Base-by-base conservation (phyloP, 2,113 vertebrate species). In the Megaleporinus macrocephalus region DNA sequence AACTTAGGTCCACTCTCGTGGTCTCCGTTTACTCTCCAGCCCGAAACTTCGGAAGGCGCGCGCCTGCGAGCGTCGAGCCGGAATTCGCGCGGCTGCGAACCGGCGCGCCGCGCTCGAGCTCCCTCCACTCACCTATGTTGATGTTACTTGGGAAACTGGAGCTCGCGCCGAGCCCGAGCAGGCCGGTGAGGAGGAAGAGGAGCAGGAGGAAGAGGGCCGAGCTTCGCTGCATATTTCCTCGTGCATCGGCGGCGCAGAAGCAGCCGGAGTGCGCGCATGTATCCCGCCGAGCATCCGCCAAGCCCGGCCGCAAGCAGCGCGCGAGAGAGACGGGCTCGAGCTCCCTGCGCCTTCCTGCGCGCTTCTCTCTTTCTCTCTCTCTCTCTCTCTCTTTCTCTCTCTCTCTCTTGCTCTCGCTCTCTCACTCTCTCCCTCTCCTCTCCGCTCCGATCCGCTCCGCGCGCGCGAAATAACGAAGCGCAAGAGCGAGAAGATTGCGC, bases 111-210 rank as follows among this genome's bases (percentile, higher is more conserved):
- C 51, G 78, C 78, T 53, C 68, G 66, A 30, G 68, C 24, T 33
- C 61, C 36, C 26, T 26, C 9, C 51, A 81, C 87, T 97, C 95
- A 99, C 97, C 97, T 90, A 99, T 98, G 93, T 97, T 96, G 93
- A 99, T 98, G 88, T 97, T 97, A 95, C 95, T 97, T 95, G 97
- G 97, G 92, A 99, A 98, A 97, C 96, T 98, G 93, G 96, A 95
- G 90, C 95, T 94, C 91, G 95, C 93, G 92, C 96, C 96, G 90
- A 95, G 92, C 89, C 95, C 95, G 92, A 96, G 92, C 90, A 95
- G 95, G 91, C 95, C 86, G 94, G 93, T 95, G 93, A 95, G 95
- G 57, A 61, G n/a, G 11, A 61, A 22, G 93, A 95, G 95, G 93
- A 96, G 92, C 91, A 96, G 93, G 93, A 95, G 95, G 93, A 96